Conservation (phyloP, 2,113 vertebrate genomes). For the Tychaedon coryphoeus region DNA sequence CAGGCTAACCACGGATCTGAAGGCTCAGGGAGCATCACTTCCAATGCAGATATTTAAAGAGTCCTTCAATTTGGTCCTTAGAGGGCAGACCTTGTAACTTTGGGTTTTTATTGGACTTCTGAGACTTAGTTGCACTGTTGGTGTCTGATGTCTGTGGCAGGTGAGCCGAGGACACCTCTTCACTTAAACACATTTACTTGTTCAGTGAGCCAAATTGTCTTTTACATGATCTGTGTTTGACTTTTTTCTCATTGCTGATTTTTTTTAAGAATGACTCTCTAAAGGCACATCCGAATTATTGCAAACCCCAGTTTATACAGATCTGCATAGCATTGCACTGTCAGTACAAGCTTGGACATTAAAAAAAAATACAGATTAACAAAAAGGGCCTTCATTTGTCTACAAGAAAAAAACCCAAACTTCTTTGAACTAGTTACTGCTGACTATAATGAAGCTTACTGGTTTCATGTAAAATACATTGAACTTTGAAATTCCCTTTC, state of each 20-base stretch:
- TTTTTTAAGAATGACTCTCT: neutral
- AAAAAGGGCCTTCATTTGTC: neutral
- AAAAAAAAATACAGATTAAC: neutral
- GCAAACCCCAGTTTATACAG: neutral
- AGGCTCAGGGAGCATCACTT: neutral
- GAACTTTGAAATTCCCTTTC: conserved; percentile 7
- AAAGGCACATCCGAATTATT: neutral
- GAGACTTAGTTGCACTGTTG: neutral
- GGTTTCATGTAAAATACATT: neutral
- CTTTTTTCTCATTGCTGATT: neutral
- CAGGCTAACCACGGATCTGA: accelerated
- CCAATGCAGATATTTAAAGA: neutral
- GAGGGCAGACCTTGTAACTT: neutral
- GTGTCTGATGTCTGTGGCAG: neutral
- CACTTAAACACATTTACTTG: neutral
- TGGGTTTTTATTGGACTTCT: neutral
- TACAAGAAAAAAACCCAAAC: neutral
- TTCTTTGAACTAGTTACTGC: neutral
- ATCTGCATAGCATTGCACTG: accelerated
- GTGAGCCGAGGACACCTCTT: neutral
- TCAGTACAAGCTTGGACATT: neutral
- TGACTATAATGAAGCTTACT: neutral
- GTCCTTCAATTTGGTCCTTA: neutral
- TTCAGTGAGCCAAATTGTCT: neutral
- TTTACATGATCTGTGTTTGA: neutral